A percentile compares a stretch with the other conserved stretches of the same genome.
Conservation (phyloP, 2,888 invertebrate species). For the Ligdia adustata region DNA sequence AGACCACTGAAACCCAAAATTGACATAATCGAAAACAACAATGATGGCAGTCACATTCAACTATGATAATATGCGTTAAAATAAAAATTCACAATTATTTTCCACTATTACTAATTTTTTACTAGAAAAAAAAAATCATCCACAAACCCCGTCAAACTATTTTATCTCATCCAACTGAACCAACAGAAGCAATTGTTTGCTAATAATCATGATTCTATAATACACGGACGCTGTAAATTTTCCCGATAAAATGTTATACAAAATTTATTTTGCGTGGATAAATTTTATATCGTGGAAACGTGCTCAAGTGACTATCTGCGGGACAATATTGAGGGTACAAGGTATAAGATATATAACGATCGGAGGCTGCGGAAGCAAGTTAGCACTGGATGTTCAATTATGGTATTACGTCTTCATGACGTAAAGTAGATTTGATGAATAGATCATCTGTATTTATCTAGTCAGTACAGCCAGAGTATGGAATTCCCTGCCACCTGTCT, state of each 20-base stretch:
- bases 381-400: background rate
- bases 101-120: background rate
- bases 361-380: background rate
- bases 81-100: too few relatives aligned
- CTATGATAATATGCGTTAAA: too few relatives aligned
- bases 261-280: slow-evolving; percentile 16
- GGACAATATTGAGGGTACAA: slow-evolving; percentile 3
- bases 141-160: background rate
- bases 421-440: too few relatives aligned
- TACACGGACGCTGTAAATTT: slow-evolving; percentile 3
- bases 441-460: too few relatives aligned
- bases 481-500: too few relatives aligned
- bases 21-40: too few relatives aligned
- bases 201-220: slow-evolving; percentile 12
- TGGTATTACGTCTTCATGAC: background rate
- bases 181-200: slow-evolving; percentile 16
- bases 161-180: background rate
- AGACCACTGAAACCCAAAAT: too few relatives aligned
- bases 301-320: slow-evolving; percentile 22
- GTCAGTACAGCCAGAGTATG: too few relatives aligned
- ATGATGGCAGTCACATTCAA: too few relatives aligned
- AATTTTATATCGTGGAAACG: slow-evolving; percentile 21
- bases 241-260: slow-evolving; percentile 15
- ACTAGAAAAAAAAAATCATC: background rate
- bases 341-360: background rate